These are phyloP conservation scores for Astur gentilis DNA, from an alignment of 2,113 vertebrate genomes.

Conservation along the genomic window DNA sequence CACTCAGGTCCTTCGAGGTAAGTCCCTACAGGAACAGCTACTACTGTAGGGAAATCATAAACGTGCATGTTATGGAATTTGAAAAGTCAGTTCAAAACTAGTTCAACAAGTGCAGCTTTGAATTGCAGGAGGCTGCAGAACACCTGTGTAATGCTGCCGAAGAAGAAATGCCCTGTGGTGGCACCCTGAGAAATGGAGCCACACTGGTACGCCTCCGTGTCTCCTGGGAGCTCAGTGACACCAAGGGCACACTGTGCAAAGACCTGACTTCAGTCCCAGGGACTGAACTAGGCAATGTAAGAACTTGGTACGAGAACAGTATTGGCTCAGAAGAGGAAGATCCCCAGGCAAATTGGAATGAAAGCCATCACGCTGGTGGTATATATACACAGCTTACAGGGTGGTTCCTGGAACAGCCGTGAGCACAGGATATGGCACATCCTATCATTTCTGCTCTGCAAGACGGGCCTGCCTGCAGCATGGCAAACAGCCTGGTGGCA, in stretches of 20 bases:
- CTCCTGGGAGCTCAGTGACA: background rate
- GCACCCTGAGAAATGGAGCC: background rate
- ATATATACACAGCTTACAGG: background rate
- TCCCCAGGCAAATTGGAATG: background rate
- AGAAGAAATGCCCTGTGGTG: background rate
- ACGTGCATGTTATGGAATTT: background rate
- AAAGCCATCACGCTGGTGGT: background rate
- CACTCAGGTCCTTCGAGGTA: background rate
- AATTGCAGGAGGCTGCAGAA: background rate
- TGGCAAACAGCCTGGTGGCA: background rate
- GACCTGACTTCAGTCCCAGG: background rate
- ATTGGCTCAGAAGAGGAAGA: background rate
- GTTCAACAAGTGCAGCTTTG: background rate
- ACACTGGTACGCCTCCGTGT: fast-evolving
- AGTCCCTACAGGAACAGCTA: background rate
- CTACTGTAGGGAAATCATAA: background rate
- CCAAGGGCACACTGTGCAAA: background rate
- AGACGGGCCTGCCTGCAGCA: background rate
- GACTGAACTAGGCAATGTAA: background rate
- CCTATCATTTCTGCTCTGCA: background rate
- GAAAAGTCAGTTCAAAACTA: background rate
- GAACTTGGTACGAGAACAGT: background rate
- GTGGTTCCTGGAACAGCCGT: background rate
- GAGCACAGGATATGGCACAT: background rate
- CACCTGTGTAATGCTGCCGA: background rate